These are phyloP conservation scores for Hemicrepidius hirtus DNA, from an alignment of 2,888 invertebrate genomes.

Conservation along the genomic window DNA sequence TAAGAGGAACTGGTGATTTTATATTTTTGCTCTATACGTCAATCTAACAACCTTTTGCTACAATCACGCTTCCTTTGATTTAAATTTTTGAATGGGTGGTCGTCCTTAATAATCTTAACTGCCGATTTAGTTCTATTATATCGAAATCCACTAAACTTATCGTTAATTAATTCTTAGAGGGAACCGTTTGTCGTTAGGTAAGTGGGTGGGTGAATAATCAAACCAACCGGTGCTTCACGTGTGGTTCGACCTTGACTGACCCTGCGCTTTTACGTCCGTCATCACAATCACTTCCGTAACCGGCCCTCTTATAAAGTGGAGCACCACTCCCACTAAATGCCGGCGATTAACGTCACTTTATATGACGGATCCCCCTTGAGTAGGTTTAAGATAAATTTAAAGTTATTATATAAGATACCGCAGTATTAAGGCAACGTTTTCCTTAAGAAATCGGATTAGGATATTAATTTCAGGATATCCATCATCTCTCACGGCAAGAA, in stretches of 20 bases:
- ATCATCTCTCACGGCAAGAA: constrained; percentile 23
- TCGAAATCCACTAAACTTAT: no score
- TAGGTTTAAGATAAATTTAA: constrained; percentile 28
- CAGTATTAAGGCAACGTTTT: constrained; percentile 18
- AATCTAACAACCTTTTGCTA: no score
- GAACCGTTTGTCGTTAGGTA: constrained; percentile 4
- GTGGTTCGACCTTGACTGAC: constrained; percentile 23
- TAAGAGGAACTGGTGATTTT: no score
- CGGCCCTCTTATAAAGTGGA: constrained; percentile 33
- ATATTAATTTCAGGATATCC: constrained; percentile 18
- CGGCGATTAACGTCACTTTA: constrained; percentile 38
- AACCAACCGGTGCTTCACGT: constrained; percentile 35
- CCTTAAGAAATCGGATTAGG: constrained; percentile 27
- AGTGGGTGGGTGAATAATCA: constrained; percentile 14
- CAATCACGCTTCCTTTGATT: no score
- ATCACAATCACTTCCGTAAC: constrained; percentile 31
- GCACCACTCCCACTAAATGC: constrained; percentile 37
- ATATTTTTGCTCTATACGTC: no score
- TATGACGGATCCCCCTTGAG: constrained; percentile 21
- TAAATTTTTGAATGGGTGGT: no score
- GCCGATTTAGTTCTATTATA: no score
- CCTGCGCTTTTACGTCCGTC: constrained; percentile 21
- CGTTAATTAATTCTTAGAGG: constrained; percentile 8
- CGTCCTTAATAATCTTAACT: no score
- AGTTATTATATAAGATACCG: constrained; percentile 25